Percentiles rank a stretch among this genome's conserved stretches.
These are phyloP conservation scores for Phoxinus phoxinus DNA, from an alignment of 2,113 vertebrate genomes.

Conservation along the genomic window DNA sequence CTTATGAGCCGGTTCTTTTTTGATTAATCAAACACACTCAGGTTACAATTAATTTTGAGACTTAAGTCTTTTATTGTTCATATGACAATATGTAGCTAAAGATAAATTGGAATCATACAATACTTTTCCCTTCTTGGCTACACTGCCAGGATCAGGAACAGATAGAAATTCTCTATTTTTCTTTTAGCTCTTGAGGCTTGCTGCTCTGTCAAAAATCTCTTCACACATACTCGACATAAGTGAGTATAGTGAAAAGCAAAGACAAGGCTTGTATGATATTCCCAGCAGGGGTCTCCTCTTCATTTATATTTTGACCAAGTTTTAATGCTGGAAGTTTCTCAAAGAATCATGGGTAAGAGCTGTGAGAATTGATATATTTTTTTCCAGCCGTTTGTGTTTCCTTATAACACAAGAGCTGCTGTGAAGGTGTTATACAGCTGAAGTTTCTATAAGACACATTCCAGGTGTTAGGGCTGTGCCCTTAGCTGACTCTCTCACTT, in stretches of 20 bases:
- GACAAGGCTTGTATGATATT: conserved; percentile 62
- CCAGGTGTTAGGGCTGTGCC: neutral
- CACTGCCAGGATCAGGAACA: conserved; percentile 4
- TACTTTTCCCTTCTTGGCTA: neutral
- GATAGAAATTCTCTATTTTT: conserved; percentile 17
- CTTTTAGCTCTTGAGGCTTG: conserved; percentile 6
- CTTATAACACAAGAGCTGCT: conserved; percentile 15
- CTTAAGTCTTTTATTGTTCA: neutral
- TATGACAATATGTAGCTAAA: neutral
- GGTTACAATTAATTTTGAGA: neutral
- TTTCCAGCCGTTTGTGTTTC: conserved; percentile 27
- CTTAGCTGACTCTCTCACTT: conserved; percentile 35
- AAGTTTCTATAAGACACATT: neutral
- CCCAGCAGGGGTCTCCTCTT: conserved; percentile 31
- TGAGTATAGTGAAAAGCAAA: conserved; percentile 55
- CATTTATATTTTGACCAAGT: conserved; percentile 21
- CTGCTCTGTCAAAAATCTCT: conserved; percentile 14
- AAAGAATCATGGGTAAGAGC: conserved; percentile 58
- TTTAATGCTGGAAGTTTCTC: conserved; percentile 44
- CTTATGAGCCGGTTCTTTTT: neutral
- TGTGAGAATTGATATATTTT: neutral
- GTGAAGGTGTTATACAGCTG: conserved; percentile 7
- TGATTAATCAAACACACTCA: neutral
- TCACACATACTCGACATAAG: conserved; percentile 44
- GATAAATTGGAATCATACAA: neutral